A percentile compares a stretch with the other conserved stretches of the same genome.
Evolutionary conservation across 2,888 invertebrate species (phyloP).

Genomic region (Xestoiulus laeticollis): DNA sequence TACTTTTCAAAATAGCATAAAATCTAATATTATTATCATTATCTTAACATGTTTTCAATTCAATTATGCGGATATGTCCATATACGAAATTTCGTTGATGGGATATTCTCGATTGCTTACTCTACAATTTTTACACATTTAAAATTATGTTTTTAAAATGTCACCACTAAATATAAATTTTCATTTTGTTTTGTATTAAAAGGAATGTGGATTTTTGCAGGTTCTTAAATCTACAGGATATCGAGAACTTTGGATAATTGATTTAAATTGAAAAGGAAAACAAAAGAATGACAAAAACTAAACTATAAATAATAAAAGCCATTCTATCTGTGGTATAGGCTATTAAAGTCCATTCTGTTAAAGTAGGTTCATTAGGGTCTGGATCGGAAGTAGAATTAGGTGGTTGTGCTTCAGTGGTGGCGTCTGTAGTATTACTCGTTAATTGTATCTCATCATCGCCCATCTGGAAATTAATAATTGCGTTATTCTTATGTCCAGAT

Average conservation of each 20-base stretch:
- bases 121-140: no score
- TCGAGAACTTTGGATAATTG: neutral
- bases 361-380: neutral
- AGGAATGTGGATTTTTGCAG: neutral
- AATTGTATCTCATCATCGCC: neutral
- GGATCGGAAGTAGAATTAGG: neutral
- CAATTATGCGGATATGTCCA: neutral
- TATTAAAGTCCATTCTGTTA: neutral
- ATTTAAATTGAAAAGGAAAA: neutral
- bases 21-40: neutral
- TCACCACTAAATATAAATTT: neutral
- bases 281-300: neutral
- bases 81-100: no score
- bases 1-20: neutral
- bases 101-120: no score
- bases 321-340: neutral
- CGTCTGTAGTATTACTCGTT: neutral
- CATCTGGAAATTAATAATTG: slow-evolving; percentile 3
- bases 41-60: neutral
- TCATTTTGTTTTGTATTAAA: neutral
- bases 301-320: neutral
- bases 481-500: neutral
- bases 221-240: no score
- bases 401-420: slow-evolving; percentile 2
- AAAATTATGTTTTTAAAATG: no score